phyloP scores from a whole-genome alignment of 2,797 vertebrate genomes.

The Halcyon smyrnensis region DNA sequence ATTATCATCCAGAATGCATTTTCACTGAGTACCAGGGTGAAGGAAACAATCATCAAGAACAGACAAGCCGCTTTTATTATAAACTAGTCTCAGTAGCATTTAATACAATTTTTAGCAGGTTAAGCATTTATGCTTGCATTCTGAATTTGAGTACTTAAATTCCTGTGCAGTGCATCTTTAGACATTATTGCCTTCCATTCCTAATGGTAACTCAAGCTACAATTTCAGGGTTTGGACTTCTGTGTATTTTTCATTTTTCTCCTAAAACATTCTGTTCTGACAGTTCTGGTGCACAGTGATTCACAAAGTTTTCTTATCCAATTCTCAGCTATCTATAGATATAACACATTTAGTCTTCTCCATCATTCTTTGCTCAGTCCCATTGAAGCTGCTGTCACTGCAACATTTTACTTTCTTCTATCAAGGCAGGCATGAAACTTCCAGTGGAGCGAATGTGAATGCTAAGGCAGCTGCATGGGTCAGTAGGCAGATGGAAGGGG shows the following conservation, averaged over 20 bases:
- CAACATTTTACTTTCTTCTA: slow-evolving; percentile 73
- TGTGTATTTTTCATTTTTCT: slow-evolving; percentile 14
- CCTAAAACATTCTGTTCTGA: slow-evolving; percentile 41
- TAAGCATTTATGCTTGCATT: neutral
- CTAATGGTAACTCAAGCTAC: slow-evolving; percentile 15
- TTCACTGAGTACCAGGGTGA: slow-evolving; percentile 31
- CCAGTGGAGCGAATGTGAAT: slow-evolving; percentile 62
- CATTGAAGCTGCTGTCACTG: slow-evolving; percentile 78
- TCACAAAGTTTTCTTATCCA: slow-evolving; percentile 65
- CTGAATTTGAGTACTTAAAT: neutral
- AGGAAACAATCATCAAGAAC: slow-evolving; percentile 30
- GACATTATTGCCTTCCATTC: slow-evolving; percentile 23
- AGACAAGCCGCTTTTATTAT: neutral
- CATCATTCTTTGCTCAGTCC: slow-evolving; percentile 66
- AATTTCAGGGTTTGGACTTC: neutral
- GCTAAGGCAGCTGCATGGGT: slow-evolving; percentile 78
- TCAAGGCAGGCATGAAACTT: slow-evolving; percentile 77
- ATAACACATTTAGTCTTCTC: slow-evolving; percentile 53
- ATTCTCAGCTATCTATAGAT: slow-evolving; percentile 71
- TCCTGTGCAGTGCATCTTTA: neutral
- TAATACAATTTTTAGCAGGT: slow-evolving; percentile 3
- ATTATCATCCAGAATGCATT: slow-evolving; percentile 48
- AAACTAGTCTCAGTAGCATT: slow-evolving; percentile 15
- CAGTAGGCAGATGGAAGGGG: slow-evolving; percentile 78
- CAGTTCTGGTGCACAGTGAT: slow-evolving; percentile 58